Percentiles rank a stretch among this genome's conserved stretches.
Evolutionary conservation across 2,888 invertebrate species (phyloP).

Genomic region (Didymodactylos carnosus): DNA sequence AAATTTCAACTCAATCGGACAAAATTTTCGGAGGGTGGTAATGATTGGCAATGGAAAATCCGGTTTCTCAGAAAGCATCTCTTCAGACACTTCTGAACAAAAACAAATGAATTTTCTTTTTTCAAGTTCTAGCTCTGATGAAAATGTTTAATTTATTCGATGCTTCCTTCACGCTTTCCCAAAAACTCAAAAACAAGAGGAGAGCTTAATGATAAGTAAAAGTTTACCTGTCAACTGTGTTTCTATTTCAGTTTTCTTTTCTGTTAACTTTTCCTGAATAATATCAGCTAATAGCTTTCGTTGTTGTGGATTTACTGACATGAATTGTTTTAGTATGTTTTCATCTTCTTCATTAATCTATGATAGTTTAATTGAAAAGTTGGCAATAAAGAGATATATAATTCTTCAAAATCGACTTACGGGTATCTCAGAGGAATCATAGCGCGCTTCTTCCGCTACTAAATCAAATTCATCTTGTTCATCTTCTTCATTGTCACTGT

Average conservation of each 20-base stretch:
- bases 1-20: no score
- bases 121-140: no score
- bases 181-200: no score
- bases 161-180: no score
- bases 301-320: slow-evolving; percentile 45
- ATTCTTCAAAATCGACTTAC: not conserved
- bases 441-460: not conserved
- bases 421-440: not conserved
- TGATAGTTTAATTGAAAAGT: no score
- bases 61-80: no score
- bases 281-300: slow-evolving; percentile 64
- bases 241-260: slow-evolving; percentile 48
- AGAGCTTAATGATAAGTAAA: slow-evolving; percentile 27
- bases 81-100: no score
- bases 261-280: slow-evolving; percentile 72
- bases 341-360: slow-evolving; percentile 71
- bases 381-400: not conserved
- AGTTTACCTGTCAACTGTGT: slow-evolving; percentile 69
- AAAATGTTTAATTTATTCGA: no score
- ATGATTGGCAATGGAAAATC: no score
- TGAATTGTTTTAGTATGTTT: slow-evolving; percentile 60
- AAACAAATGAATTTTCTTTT: no score
- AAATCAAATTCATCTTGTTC: not conserved
- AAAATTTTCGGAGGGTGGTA: no score
- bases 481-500: not conserved